Conservation (phyloP, 2,888 invertebrate species). For the Troides helena region DNA sequence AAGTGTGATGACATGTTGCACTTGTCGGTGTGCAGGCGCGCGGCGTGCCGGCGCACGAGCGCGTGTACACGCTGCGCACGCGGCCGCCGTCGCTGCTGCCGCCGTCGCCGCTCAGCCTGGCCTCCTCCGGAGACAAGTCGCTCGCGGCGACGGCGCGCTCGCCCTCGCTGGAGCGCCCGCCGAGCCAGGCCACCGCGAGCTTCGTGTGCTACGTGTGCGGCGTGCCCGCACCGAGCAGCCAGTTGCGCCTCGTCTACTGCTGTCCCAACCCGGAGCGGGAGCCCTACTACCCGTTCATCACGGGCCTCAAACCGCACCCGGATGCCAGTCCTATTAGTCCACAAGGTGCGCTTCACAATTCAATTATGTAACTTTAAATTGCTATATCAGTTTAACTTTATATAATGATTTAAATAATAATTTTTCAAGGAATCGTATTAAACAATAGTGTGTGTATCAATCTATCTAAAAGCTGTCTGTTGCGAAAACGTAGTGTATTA, state of each 20-base stretch:
- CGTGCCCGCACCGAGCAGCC: slow-evolving; percentile 88
- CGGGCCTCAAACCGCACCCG: slow-evolving; percentile 87
- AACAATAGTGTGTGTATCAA: too few species aligned
- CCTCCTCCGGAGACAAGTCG: slow-evolving; percentile 71
- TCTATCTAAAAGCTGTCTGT: too few species aligned
- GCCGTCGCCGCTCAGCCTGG: slow-evolving; percentile 71
- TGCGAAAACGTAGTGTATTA: too few species aligned
- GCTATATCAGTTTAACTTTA: too few species aligned
- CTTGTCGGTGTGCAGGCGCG: slow-evolving; percentile 70
- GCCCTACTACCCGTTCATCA: slow-evolving; percentile 94
- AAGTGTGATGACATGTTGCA: too few species aligned
- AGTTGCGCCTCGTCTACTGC: slow-evolving; percentile 90
- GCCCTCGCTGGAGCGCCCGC: slow-evolving; percentile 55
- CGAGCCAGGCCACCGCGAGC: slow-evolving; percentile 63
- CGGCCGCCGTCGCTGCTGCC: slow-evolving; percentile 82
- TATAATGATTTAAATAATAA: too few species aligned
- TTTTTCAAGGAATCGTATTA: too few species aligned
- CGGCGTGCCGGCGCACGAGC: slow-evolving; percentile 87
- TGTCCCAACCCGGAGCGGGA: slow-evolving; percentile 91
- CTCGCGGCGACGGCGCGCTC: slow-evolving; percentile 55
- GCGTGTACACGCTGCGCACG: slow-evolving; percentile 90
- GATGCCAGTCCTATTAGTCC: slow-evolving; percentile 94
- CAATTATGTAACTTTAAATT: too few species aligned
- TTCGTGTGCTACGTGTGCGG: slow-evolving; percentile 96
- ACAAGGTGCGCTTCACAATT: slow-evolving; percentile 78